These are phyloP conservation scores for Ectemnius continuus DNA, from an alignment of 2,888 invertebrate species.

Conservation along the genomic window DNA sequence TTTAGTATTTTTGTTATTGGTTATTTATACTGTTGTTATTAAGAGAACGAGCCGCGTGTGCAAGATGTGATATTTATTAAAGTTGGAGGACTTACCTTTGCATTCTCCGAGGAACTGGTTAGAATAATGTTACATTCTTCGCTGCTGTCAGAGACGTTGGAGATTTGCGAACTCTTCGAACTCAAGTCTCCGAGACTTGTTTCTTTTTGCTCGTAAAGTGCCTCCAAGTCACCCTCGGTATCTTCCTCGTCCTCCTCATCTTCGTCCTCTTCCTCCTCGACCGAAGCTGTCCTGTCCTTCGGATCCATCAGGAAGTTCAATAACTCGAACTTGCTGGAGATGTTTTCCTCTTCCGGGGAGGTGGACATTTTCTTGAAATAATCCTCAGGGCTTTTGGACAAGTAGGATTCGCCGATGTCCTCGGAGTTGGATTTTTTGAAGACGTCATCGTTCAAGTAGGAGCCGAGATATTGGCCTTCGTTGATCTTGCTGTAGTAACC, in stretches of 20 bases:
- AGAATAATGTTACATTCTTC: constrained; percentile 87
- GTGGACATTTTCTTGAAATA: constrained; percentile 80
- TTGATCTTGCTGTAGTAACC: constrained; percentile 67
- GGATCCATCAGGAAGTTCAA: constrained; percentile 93
- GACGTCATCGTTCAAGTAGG: constrained; percentile 65
- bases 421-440: constrained; percentile 79
- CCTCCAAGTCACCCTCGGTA: constrained; percentile 80
- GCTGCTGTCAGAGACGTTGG: constrained; percentile 91
- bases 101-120: constrained; percentile 70
- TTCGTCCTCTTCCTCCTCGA: constrained; percentile 62
- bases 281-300: constrained; percentile 78
- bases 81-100: constrained; percentile 65
- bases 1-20: neutral
- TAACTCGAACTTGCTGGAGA: constrained; percentile 90
- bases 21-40: neutral
- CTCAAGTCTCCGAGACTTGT: constrained; percentile 80
- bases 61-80: neutral
- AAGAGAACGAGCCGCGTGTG: neutral
- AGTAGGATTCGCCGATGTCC: constrained; percentile 56
- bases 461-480: constrained; percentile 65
- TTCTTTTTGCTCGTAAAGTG: constrained; percentile 79
- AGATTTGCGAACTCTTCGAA: constrained; percentile 87
- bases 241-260: constrained; percentile 79
- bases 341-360: constrained; percentile 77
- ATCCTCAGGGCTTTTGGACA: constrained; percentile 68